A percentile compares a stretch with the other conserved stretches of the same genome.
phyloP scores from a whole-genome alignment of 2,888 invertebrate genomes.

The Enchytraeus crypticus region DNA sequence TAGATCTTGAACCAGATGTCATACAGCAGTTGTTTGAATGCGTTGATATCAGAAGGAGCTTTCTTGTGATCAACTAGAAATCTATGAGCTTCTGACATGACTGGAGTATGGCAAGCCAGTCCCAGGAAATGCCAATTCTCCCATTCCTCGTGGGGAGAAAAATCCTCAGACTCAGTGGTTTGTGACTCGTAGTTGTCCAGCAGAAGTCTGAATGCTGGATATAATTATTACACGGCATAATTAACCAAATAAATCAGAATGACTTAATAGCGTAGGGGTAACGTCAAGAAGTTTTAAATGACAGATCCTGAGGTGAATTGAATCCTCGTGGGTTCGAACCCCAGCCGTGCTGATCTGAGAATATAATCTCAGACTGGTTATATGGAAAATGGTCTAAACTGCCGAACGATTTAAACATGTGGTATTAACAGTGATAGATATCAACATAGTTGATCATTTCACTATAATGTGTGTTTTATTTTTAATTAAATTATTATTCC shows the following conservation, averaged over 20 bases:
- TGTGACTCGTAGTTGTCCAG: slow-evolving; percentile 47
- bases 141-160: slow-evolving; percentile 38
- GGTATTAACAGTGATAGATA: too few species aligned
- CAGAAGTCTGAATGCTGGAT: slow-evolving; percentile 43
- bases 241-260: background rate
- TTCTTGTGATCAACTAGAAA: slow-evolving; percentile 37
- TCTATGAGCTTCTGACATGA: slow-evolving; percentile 44
- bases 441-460: too few species aligned
- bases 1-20: slow-evolving; percentile 46
- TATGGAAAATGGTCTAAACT: too few species aligned
- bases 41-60: slow-evolving; percentile 31
- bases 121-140: slow-evolving; percentile 44
- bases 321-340: too few species aligned
- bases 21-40: slow-evolving; percentile 41
- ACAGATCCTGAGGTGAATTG: too few species aligned
- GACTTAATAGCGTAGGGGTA: too few species aligned
- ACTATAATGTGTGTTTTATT: too few species aligned
- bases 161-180: slow-evolving; percentile 36
- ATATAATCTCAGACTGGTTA: too few species aligned
- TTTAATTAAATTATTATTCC: background rate
- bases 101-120: slow-evolving; percentile 40
- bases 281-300: too few species aligned
- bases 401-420: too few species aligned
- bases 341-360: too few species aligned
- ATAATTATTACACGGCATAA: slow-evolving; percentile 6